Evolutionary conservation across 1,140 invertebrate species (phyloP).

Genomic region (Nomia melanderi): DNA sequence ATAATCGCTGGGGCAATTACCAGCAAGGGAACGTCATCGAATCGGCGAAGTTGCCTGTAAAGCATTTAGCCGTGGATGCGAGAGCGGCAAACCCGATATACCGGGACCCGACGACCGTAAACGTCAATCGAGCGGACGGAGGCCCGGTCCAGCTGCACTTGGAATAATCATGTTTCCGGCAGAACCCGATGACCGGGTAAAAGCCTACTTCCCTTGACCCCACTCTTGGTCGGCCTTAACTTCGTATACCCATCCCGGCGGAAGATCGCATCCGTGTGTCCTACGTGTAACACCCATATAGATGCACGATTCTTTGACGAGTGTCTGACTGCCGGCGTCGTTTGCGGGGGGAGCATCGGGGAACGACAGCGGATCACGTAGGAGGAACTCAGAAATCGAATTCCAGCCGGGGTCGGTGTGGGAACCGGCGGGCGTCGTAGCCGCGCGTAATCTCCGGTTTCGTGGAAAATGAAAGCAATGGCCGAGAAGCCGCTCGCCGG

Average conservation of each 20-base stretch:
- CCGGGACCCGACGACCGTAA: constrained; percentile 10
- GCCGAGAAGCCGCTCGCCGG: neutral
- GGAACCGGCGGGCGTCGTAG: constrained; percentile 27
- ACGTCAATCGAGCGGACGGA: constrained; percentile 25
- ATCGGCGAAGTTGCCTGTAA: neutral
- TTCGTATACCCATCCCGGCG: constrained; percentile 45
- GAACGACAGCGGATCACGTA: too few relatives aligned
- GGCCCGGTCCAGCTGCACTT: constrained; percentile 32
- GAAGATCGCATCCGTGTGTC: constrained; percentile 17
- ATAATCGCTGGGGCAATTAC: constrained; percentile 10
- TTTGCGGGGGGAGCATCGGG: neutral
- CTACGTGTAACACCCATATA: neutral
- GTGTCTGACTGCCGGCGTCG: too few relatives aligned
- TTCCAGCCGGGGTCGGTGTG: constrained; percentile 45
- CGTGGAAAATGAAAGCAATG: constrained; percentile 50
- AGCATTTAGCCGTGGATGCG: neutral
- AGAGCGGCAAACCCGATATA: constrained; percentile 17
- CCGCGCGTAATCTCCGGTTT: constrained; percentile 57
- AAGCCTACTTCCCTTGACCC: constrained; percentile 38
- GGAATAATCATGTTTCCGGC: constrained; percentile 44
- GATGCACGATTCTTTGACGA: constrained; percentile 20
- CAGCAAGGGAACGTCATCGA: neutral
- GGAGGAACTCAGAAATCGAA: constrained; percentile 56
- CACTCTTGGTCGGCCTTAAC: constrained; percentile 33
- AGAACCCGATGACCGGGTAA: constrained; percentile 53